Conservation (phyloP, 2,797 vertebrate genomes). For the Allobates femoralis region DNA sequence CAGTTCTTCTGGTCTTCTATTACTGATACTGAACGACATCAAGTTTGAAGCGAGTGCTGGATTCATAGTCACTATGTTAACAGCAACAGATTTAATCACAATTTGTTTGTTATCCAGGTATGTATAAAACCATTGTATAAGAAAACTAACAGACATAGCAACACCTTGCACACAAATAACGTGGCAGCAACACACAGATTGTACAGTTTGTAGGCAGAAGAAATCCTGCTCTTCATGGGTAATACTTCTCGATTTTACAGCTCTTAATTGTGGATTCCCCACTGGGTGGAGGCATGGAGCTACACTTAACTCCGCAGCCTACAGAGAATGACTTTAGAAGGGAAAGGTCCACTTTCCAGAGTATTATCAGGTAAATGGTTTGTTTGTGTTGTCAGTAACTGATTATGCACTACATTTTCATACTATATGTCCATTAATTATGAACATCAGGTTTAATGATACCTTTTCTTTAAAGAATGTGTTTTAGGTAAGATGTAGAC, state of each 20-base stretch:
- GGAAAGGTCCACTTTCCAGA: not conserved
- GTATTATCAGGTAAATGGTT: slow-evolving; percentile 6
- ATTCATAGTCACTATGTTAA: slow-evolving; percentile 46
- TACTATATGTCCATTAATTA: too few species aligned
- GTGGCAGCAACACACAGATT: not conserved
- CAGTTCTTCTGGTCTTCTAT: not conserved
- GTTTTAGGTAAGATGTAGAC: too few species aligned
- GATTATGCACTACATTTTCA: not conserved
- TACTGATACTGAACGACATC: not conserved
- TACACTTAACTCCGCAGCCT: slow-evolving; percentile 61
- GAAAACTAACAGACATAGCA: slow-evolving; percentile 22
- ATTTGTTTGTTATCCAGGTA: slow-evolving; percentile 41
- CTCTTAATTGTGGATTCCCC: slow-evolving; percentile 60
- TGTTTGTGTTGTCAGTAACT: not conserved
- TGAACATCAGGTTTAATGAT: too few species aligned
- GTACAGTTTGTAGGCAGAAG: not conserved
- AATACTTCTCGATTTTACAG: not conserved
- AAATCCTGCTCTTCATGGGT: too few species aligned
- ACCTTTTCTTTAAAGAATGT: too few species aligned
- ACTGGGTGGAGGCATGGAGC: slow-evolving; percentile 73
- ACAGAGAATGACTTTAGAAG: not conserved
- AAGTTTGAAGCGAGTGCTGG: not conserved
- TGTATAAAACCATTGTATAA: slow-evolving; percentile 13
- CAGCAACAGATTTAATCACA: slow-evolving; percentile 57
- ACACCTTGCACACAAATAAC: not conserved